Evolutionary conservation across 2,113 vertebrate species (phyloP).

Genomic region (Gymnobelideus leadbeateri): DNA sequence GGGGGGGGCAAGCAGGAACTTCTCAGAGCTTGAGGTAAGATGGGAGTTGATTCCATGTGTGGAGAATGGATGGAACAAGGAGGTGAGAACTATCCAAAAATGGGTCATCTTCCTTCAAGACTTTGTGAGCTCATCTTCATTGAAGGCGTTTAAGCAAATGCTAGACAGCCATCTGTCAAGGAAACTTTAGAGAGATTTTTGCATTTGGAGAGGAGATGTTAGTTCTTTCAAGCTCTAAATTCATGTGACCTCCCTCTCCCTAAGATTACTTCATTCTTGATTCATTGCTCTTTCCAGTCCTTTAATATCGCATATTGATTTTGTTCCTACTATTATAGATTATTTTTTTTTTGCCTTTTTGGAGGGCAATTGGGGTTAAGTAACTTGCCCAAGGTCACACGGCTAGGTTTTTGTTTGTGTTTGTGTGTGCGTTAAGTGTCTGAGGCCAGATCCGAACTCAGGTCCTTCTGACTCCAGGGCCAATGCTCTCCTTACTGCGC

Average conservation of each 20-base stretch:
- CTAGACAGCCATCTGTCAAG: neutral
- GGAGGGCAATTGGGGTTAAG: too few species aligned
- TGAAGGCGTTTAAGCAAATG: neutral
- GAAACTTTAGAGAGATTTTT: neutral
- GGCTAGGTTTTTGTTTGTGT: too few species aligned
- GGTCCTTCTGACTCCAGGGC: too few species aligned
- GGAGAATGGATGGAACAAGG: neutral
- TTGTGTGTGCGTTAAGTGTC: too few species aligned
- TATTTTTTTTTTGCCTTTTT: too few species aligned
- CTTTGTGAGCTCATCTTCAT: too few species aligned
- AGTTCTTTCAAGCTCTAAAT: neutral
- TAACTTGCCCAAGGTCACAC: too few species aligned
- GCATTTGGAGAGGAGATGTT: neutral
- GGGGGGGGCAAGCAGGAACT: too few species aligned
- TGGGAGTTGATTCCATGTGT: too few species aligned
- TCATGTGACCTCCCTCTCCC: neutral
- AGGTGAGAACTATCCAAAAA: neutral
- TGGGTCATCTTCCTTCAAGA: neutral
- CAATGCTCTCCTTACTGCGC: too few species aligned
- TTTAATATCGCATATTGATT: conserved; percentile 32
- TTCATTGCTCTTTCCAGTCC: neutral
- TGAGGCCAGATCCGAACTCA: too few species aligned
- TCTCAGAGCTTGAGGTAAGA: too few species aligned
- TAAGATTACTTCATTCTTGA: neutral
- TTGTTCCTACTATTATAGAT: neutral